Percentiles rank a stretch among this genome's conserved stretches.
phyloP scores from a whole-genome alignment of 2,888 invertebrate species.

The Heliconius ismenius region DNA sequence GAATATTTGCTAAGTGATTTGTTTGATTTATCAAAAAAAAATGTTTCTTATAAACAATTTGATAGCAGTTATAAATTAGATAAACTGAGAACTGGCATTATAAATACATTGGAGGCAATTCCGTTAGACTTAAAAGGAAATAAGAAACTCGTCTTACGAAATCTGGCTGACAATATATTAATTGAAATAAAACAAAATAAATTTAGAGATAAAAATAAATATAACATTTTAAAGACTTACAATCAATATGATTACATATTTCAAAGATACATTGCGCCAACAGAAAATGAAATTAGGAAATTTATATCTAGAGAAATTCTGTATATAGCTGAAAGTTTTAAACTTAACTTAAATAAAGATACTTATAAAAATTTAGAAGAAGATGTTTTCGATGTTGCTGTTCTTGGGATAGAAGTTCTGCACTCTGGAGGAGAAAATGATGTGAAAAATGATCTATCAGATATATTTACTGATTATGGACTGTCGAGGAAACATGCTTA shows the following conservation, averaged over 20 bases:
- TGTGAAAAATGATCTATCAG: conserved; percentile 51
- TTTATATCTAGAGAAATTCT: conserved; percentile 51
- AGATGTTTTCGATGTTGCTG: conserved; percentile 54
- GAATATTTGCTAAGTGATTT: conserved; percentile 40
- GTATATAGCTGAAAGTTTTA: conserved; percentile 47
- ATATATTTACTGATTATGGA: conserved; percentile 50
- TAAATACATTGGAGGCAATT: conserved; percentile 39
- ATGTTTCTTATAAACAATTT: conserved; percentile 4
- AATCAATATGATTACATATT: conserved; percentile 24
- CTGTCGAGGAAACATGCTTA: conserved; percentile 51
- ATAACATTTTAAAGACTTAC: conserved; percentile 18
- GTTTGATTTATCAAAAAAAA: conserved; percentile 36
- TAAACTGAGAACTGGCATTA: conserved; percentile 41
- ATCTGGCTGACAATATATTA: conserved; percentile 52
- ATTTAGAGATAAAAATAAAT: conserved; percentile 21
- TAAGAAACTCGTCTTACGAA: conserved; percentile 49
- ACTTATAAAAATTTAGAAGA: conserved; percentile 50
- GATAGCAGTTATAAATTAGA: conserved; percentile 25
- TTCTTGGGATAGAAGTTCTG: conserved; percentile 51
- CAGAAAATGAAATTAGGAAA: conserved; percentile 52
- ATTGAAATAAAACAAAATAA: conserved; percentile 43
- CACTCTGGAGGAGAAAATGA: conserved; percentile 45
- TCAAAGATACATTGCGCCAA: conserved; percentile 46
- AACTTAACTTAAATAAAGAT: conserved; percentile 44
- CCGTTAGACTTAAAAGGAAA: conserved; percentile 44